phyloP scores from a whole-genome alignment of 2,888 invertebrate genomes.

The Octodonta nipae region DNA sequence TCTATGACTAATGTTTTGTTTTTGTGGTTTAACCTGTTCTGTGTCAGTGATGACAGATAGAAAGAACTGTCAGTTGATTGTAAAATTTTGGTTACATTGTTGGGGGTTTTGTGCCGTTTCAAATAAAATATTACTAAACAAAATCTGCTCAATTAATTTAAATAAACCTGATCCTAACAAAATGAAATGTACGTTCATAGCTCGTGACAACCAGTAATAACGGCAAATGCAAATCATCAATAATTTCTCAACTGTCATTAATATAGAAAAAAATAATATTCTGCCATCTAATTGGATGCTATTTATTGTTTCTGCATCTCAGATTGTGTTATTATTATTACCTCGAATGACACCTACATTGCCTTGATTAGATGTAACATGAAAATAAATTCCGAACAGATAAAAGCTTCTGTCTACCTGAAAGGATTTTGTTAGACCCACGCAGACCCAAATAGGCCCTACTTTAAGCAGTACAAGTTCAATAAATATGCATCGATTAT shows the following conservation, averaged over 20 bases:
- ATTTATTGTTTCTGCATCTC: slow-evolving; percentile 11
- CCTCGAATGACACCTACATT: slow-evolving; percentile 14
- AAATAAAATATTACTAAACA: no score
- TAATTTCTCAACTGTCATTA: neutral
- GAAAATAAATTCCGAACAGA: slow-evolving; percentile 12
- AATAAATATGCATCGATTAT: slow-evolving; percentile 1
- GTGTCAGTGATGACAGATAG: no score
- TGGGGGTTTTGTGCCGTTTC: no score
- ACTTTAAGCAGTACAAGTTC: slow-evolving; percentile 2
- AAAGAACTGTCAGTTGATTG: no score
- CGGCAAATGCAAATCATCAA: neutral
- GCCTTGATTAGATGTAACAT: slow-evolving; percentile 15
- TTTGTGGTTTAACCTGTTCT: no score
- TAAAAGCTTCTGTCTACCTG: slow-evolving; percentile 15
- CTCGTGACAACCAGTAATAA: no score
- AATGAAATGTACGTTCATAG: no score
- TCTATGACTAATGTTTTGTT: no score
- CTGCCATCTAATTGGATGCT: slow-evolving; percentile 11
- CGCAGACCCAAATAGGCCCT: slow-evolving; percentile 7
- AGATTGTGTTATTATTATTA: slow-evolving; percentile 12
- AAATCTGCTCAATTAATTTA: no score
- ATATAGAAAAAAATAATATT: neutral
- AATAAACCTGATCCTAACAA: no score
- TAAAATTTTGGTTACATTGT: no score
- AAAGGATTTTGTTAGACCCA: slow-evolving; percentile 12